Evolutionary conservation across 2,113 vertebrate species (phyloP).

Genomic region (Trochalopteron elliotii): DNA sequence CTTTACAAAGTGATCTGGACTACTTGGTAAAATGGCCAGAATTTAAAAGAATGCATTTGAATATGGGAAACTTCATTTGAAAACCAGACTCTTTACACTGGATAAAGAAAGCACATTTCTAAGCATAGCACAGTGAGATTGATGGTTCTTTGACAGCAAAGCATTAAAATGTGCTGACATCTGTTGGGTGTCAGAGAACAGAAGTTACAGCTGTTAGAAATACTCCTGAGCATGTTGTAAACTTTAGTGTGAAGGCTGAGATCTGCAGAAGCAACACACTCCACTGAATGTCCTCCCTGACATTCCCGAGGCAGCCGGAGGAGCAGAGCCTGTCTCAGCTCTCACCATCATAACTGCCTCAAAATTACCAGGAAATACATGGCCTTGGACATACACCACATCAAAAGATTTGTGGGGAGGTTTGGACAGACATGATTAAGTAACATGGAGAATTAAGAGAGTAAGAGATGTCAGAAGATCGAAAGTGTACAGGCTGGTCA

Average conservation of each 20-base stretch:
- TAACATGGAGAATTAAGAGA: background rate
- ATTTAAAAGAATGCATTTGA: background rate
- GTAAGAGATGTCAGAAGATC: background rate
- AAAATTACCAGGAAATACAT: background rate
- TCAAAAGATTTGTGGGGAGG: background rate
- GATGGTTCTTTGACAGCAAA: background rate
- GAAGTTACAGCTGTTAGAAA: background rate
- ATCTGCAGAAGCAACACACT: background rate
- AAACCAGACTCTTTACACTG: background rate
- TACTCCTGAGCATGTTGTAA: background rate
- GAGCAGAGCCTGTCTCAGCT: background rate
- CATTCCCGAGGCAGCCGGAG: background rate
- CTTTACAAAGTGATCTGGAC: background rate
- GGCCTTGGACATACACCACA: background rate
- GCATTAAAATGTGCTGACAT: background rate
- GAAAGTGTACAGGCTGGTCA: background rate
- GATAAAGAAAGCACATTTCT: background rate
- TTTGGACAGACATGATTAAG: background rate
- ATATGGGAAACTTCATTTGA: background rate
- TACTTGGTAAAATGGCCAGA: background rate
- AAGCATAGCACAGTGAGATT: background rate
- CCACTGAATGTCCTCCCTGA: background rate
- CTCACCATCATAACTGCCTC: background rate
- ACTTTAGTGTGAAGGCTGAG: background rate
- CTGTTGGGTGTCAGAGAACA: background rate